phyloP scores from a whole-genome alignment of 2,888 invertebrate genomes.

The Patella ulyssiponensis region DNA sequence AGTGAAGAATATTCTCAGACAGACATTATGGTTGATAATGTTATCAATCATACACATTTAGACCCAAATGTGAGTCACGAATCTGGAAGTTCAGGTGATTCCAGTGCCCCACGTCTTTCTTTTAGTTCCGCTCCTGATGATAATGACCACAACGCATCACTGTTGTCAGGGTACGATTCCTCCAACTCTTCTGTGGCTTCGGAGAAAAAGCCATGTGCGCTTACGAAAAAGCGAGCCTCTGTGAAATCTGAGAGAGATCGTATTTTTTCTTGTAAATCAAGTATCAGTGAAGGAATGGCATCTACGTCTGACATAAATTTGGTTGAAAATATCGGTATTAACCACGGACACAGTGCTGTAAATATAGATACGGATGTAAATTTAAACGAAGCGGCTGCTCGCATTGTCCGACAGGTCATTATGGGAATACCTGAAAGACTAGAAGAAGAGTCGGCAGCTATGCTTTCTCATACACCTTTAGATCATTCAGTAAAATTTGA shows the following conservation, averaged over 20 bases:
- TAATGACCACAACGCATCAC: background rate
- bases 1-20: background rate
- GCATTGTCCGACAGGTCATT: conserved; percentile 41
- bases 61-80: background rate
- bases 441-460: conserved; percentile 4
- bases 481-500: background rate
- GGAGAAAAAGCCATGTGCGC: background rate
- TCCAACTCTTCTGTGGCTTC: background rate
- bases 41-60: background rate
- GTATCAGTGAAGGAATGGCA: background rate
- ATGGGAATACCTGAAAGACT: conserved; percentile 34
- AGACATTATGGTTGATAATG: background rate
- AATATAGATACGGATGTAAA: background rate
- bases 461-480: background rate
- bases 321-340: background rate
- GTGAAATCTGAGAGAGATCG: background rate
- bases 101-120: background rate
- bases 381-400: conserved; percentile 37
- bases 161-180: background rate
- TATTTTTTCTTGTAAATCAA: background rate
- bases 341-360: background rate
- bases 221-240: background rate
- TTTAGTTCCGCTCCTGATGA: background rate
- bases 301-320: background rate
- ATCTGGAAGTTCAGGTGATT: background rate